A percentile compares a stretch with the other conserved stretches of the same genome.
These are phyloP conservation scores for Dione juno DNA, from an alignment of 2,888 invertebrate species.

Conservation along the genomic window DNA sequence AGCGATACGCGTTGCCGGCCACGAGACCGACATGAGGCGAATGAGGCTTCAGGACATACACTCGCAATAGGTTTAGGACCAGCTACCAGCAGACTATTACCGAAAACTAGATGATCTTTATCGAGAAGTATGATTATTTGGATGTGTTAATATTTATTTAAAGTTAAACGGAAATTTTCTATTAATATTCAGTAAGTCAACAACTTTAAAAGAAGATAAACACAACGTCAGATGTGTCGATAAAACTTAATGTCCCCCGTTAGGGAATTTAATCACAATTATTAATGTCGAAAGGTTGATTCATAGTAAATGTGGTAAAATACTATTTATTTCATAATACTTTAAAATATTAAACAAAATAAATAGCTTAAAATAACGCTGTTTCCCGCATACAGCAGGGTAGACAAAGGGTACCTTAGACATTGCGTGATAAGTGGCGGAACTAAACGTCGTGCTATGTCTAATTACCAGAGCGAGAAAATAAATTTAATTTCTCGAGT, in stretches of 20 bases:
- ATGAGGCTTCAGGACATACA: no score
- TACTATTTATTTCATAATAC: background rate
- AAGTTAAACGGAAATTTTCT: background rate
- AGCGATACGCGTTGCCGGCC: no score
- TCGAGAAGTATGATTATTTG: background rate
- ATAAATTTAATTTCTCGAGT: no score
- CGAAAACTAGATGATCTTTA: background rate
- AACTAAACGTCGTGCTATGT: no score
- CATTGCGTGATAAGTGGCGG: no score
- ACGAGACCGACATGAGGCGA: no score
- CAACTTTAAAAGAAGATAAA: background rate
- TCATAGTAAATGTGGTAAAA: background rate
- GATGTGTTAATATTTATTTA: background rate
- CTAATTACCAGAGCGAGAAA: no score
- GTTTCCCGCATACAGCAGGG: no score
- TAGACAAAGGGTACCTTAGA: no score
- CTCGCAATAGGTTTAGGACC: no score
- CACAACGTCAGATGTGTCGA: background rate
- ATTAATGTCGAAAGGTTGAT: constrained; percentile 16
- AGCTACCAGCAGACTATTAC: background rate
- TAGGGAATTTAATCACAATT: constrained; percentile 10
- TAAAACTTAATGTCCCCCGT: constrained; percentile 2
- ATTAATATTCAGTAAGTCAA: background rate
- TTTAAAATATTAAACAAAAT: no score
- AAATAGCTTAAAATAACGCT: no score